Evolutionary conservation across 2,113 vertebrate genomes (phyloP).

Genomic region (Poeciliopsis retropinna): DNA sequence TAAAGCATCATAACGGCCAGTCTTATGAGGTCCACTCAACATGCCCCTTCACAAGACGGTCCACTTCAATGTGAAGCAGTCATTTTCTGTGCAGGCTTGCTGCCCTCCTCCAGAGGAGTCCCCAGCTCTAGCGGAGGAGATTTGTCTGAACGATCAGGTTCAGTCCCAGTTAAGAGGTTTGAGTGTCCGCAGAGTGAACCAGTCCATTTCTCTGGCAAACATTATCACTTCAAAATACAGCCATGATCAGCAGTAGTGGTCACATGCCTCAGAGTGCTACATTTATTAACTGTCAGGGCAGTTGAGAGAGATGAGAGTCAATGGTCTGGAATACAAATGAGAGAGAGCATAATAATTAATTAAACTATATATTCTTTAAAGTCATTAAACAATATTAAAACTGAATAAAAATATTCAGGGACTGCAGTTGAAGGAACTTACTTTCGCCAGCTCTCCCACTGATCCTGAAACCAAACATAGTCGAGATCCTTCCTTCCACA

Average conservation of each 20-base stretch:
- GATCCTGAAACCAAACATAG: constrained; percentile 91
- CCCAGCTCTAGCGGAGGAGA: constrained; percentile 57
- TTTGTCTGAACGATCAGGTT: constrained; percentile 70
- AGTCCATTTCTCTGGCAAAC: constrained; percentile 39
- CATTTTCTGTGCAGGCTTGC: constrained; percentile 62
- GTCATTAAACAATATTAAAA: no score
- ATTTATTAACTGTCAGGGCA: constrained; percentile 81
- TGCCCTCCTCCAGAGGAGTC: constrained; percentile 45
- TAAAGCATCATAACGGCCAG: constrained; percentile 69
- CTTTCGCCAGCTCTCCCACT: constrained; percentile 94
- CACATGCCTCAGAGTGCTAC: constrained; percentile 62
- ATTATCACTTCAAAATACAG: constrained; percentile 53
- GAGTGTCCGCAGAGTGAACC: constrained; percentile 49
- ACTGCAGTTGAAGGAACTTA: constrained; percentile 49
- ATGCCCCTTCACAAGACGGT: constrained; percentile 65
- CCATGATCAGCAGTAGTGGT: constrained; percentile 74
- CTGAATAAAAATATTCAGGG: no score
- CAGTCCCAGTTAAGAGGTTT: constrained; percentile 64
- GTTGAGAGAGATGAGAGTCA: constrained; percentile 88
- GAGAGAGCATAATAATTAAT: not conserved
- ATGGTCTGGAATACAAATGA: constrained; percentile 81
- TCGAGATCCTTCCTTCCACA: constrained; percentile 88
- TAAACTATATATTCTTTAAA: no score
- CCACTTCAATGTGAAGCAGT: constrained; percentile 86
- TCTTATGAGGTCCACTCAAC: constrained; percentile 73